phyloP scores from a whole-genome alignment of 2,888 invertebrate species.

The Halocaridina rubra region DNA sequence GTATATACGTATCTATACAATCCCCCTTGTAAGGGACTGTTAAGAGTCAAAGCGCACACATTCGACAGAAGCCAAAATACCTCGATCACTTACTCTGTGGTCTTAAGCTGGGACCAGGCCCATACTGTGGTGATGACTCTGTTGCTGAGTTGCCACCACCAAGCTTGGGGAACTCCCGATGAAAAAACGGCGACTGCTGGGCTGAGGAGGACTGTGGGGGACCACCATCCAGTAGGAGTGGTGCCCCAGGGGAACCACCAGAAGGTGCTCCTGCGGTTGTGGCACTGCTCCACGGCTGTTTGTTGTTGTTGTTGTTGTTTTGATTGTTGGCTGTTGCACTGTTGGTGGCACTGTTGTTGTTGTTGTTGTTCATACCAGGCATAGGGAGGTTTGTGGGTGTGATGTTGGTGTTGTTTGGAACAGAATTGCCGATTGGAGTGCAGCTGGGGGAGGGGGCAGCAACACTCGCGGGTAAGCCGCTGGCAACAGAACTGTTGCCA shows the following conservation, averaged over 20 bases:
- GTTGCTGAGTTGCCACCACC: constrained; percentile 58
- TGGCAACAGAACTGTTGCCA: constrained; percentile 20
- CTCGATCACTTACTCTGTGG: constrained; percentile 63
- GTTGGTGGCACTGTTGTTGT: constrained; percentile 13
- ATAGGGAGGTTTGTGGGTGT: not conserved
- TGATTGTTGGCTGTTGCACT: not conserved
- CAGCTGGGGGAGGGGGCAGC: constrained; percentile 10
- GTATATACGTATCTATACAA: too few species aligned
- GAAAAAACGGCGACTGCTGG: constrained; percentile 63
- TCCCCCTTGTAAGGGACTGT: too few species aligned
- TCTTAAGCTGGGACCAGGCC: constrained; percentile 63
- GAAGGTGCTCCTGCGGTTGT: constrained; percentile 6
- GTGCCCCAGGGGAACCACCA: constrained; percentile 52
- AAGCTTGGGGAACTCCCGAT: constrained; percentile 64
- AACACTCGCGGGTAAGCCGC: constrained; percentile 31
- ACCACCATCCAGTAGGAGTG: constrained; percentile 62
- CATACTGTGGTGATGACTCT: constrained; percentile 59
- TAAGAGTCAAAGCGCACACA: too few species aligned
- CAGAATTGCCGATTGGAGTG: not conserved
- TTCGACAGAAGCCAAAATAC: too few species aligned
- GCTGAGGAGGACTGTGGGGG: constrained; percentile 62
- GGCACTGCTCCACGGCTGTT: constrained; percentile 46
- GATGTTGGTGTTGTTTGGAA: not conserved
- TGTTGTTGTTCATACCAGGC: constrained; percentile 7
- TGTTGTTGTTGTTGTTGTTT: constrained; percentile 31